Percentiles rank a stretch among this genome's conserved stretches.
phyloP scores from a whole-genome alignment of 2,113 vertebrate species.

The Phrynocephalus versicolor region DNA sequence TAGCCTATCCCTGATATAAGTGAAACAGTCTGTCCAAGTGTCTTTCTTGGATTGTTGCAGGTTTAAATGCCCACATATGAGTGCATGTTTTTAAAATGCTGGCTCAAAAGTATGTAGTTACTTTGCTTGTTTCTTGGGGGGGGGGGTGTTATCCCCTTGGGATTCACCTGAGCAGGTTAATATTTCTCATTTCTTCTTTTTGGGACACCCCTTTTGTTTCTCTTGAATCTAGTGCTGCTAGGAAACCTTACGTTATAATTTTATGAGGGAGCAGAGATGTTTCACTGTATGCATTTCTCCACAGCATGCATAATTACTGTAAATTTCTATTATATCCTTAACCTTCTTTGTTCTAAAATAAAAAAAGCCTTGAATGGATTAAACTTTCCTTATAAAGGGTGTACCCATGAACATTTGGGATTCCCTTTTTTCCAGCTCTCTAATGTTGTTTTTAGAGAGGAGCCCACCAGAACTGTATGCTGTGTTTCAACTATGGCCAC shows the following conservation, averaged over 20 bases:
- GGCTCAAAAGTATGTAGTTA: background rate
- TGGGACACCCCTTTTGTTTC: too few species aligned
- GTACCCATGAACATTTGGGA: background rate
- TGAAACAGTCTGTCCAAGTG: too few species aligned
- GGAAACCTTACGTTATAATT: too few species aligned
- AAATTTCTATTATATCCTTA: background rate
- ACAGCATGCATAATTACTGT: background rate
- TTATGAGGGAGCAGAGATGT: too few species aligned
- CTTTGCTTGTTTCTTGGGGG: too few species aligned
- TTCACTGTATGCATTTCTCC: background rate
- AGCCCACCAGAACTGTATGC: background rate
- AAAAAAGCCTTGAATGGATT: background rate
- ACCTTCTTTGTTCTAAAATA: background rate
- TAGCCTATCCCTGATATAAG: too few species aligned
- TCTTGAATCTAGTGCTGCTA: too few species aligned
- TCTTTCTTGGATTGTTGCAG: background rate
- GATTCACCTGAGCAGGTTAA: too few species aligned
- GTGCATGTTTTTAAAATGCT: background rate
- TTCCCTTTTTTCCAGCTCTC: background rate
- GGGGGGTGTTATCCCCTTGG: too few species aligned
- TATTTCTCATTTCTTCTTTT: too few species aligned
- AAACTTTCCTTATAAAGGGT: background rate
- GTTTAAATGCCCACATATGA: too few species aligned
- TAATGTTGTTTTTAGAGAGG: background rate
- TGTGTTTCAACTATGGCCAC: background rate